Percentiles rank a stretch among this genome's conserved stretches.
Conservation (phyloP, 2,113 vertebrate genomes). For the Cochlearius cochlearius region DNA sequence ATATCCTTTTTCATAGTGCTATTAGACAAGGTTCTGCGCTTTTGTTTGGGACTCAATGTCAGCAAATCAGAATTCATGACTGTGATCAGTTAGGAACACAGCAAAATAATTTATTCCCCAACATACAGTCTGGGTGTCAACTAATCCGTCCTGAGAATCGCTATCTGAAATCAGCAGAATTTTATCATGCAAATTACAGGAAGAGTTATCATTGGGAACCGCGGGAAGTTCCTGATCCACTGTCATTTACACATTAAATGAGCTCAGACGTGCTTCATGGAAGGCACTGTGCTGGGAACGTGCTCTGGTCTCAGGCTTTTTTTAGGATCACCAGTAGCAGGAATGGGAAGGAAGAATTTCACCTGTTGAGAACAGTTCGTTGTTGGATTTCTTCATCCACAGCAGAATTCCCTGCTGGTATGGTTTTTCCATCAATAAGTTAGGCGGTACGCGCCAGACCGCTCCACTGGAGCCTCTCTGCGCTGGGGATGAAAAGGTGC, state of each 20-base stretch:
- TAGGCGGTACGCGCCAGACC: neutral
- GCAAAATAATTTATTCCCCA: conserved; percentile 69
- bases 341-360: neutral
- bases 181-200: conserved; percentile 69
- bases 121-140: conserved; percentile 57
- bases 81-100: conserved; percentile 32
- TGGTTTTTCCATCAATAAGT: neutral
- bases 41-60: conserved; percentile 73
- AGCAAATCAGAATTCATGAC: conserved; percentile 61
- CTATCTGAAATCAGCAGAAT: conserved; percentile 68
- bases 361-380: neutral
- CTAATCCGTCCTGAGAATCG: conserved; percentile 35
- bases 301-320: neutral
- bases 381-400: neutral
- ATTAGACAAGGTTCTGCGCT: conserved; percentile 73
- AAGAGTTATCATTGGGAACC: conserved; percentile 60
- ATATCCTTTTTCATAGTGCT: conserved; percentile 59
- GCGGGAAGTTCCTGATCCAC: conserved; percentile 65
- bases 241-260: conserved; percentile 42
- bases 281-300: neutral
- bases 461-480: neutral
- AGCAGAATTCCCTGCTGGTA: neutral
- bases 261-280: conserved; percentile 19
- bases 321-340: neutral
- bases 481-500: accelerated